A percentile compares a stretch with the other conserved stretches of the same genome.
These are phyloP conservation scores for Parazoanthus darwini DNA, from an alignment of 92 coral and sea anemone species.

Conservation along the genomic window DNA sequence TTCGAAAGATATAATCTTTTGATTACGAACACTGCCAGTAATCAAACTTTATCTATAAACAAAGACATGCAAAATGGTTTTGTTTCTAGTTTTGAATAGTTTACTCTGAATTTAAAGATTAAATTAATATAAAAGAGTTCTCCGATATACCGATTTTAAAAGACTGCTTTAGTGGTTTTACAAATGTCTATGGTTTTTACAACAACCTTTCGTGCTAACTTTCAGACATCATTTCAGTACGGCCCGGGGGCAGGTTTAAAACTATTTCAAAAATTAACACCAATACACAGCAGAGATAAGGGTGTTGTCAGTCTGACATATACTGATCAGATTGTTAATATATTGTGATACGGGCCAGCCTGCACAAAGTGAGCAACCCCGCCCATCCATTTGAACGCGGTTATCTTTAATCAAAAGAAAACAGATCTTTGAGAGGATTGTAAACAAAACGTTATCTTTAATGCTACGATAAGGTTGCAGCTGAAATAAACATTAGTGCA, in stretches of 20 bases:
- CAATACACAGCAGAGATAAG: slow-evolving; percentile 5
- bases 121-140: background rate
- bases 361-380: background rate
- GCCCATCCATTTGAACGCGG: slow-evolving; percentile 23
- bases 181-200: background rate
- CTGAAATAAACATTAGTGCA: background rate
- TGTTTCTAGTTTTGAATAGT: background rate
- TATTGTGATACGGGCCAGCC: slow-evolving; percentile 8
- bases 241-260: slow-evolving; percentile 17
- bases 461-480: background rate
- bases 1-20: background rate
- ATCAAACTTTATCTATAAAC: background rate
- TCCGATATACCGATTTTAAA: background rate
- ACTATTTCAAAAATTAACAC: slow-evolving; percentile 31
- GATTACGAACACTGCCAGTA: background rate
- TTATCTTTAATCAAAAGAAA: slow-evolving; percentile 39
- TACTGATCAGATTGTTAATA: slow-evolving; percentile 10
- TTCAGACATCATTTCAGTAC: background rate
- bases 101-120: background rate
- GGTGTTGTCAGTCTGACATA: slow-evolving; percentile 35
- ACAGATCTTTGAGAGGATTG: background rate
- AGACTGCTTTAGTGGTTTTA: background rate
- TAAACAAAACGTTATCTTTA: slow-evolving; percentile 6
- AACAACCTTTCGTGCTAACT: slow-evolving; percentile 17
- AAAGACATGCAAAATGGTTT: background rate